Evolutionary conservation across 2,797 vertebrate genomes (phyloP).

Genomic region (Dipus sagitta): DNA sequence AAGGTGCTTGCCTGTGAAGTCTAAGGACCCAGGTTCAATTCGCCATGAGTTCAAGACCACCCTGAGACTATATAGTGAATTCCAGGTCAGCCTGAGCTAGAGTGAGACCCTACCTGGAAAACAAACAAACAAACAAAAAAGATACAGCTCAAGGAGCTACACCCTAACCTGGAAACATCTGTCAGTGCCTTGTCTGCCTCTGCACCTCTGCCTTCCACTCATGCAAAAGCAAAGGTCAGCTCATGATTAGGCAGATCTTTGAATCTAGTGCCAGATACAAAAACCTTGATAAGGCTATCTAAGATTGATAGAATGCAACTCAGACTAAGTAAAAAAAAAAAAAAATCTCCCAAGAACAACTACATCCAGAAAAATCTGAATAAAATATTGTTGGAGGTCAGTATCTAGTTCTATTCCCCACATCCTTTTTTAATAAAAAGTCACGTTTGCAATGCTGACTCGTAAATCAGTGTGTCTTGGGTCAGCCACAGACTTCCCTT

Average conservation of each 20-base stretch:
- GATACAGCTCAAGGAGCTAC: background rate
- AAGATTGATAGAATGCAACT: constrained; percentile 16
- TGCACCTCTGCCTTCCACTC: background rate
- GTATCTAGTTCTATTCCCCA: background rate
- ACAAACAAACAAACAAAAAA: too few relatives aligned
- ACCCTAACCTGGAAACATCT: background rate
- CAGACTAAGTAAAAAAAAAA: background rate
- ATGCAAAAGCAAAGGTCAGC: constrained; percentile 17
- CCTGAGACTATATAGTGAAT: too few relatives aligned
- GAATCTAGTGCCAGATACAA: background rate
- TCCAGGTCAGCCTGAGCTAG: too few relatives aligned
- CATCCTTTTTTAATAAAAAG: constrained; percentile 24
- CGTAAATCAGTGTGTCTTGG: background rate
- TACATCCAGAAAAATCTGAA: constrained; percentile 23
- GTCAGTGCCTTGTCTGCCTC: background rate
- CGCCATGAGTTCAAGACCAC: too few relatives aligned
- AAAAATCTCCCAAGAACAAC: background rate
- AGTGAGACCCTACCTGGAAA: too few relatives aligned
- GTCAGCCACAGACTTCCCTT: background rate
- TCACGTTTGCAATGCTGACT: background rate
- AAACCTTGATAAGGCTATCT: background rate
- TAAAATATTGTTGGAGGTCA: constrained; percentile 43
- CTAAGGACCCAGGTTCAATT: too few relatives aligned
- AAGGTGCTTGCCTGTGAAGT: too few relatives aligned
- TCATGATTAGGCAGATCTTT: background rate